Evolutionary conservation across 2,888 invertebrate genomes (phyloP), one percentile per base, ranked within the genome.

Genomic region (Abrostola triplasia): DNA sequence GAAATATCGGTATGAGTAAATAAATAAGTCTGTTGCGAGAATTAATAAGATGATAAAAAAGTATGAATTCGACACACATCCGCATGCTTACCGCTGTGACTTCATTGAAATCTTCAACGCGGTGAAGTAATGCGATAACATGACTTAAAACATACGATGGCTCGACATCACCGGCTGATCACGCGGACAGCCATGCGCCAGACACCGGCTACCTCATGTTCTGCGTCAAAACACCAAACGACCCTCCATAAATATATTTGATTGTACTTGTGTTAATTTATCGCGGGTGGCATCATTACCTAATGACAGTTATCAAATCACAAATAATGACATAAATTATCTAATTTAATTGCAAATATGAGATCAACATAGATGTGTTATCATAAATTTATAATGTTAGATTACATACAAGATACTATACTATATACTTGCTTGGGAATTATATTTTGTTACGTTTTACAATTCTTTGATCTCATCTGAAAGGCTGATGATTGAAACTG

Each of bases 51-150:
- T 47, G 13, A 24, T 9, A 9, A 24, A 47, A 47, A 47, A 12
- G 24, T 24, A 24, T 4, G 44, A 5, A 24, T 47, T 47, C 8
- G 13, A 5, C 44, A 47, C 44, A 13, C 44, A 13, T 13, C 13
- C 44, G 44, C 44, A 47, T 47, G 44, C 44, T 8, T 24, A 10
- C 44, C 10, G 44, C 24, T 5, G 24, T 24, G 24, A 47, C 44
- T 13, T 47, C 44, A 47, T 47, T 47, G 44, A 47, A 47, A 24
- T 47, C 44, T 24, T 24, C 13, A 47, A 24, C 44, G 24, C 44
- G 44, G 44, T 24, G 7, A 9, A 47, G 13, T 47, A 47, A 47
- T 9, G 44, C 44, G 44, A 47, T 47, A 9, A 47, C 24, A 47
- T 47, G 13, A 47, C 44, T 13, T 47, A 47, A 47, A 24, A 47